These are phyloP conservation scores for Beris morrisii DNA, from an alignment of 2,888 invertebrate genomes.

Conservation along the genomic window DNA sequence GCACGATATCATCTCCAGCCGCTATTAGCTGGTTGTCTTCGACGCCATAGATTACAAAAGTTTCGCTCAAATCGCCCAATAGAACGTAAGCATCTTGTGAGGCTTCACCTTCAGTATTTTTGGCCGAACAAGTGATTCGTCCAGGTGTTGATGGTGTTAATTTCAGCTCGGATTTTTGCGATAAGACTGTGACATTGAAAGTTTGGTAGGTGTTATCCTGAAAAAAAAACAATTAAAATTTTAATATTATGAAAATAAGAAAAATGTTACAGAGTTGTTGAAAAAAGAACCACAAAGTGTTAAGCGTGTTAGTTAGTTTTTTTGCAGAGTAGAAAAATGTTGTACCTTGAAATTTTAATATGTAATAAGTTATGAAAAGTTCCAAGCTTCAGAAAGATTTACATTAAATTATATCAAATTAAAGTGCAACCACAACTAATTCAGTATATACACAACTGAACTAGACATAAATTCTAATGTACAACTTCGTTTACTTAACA, in stretches of 20 bases:
- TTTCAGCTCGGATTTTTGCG: constrained; percentile 50
- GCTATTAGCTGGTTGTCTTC: constrained; percentile 56
- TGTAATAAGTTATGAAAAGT: too few species aligned
- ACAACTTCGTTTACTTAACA: too few species aligned
- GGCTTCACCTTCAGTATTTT: constrained; percentile 52
- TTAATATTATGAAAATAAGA: neutral
- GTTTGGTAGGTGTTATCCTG: constrained; percentile 15
- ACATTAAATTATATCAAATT: too few species aligned
- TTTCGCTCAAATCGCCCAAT: constrained; percentile 50
- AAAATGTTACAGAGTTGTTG: too few species aligned
- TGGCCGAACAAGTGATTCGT: constrained; percentile 55
- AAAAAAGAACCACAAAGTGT: too few species aligned
- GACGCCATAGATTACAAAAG: constrained; percentile 54
- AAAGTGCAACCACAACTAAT: too few species aligned
- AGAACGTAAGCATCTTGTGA: constrained; percentile 46
- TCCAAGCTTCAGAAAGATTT: too few species aligned
- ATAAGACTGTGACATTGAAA: constrained; percentile 13
- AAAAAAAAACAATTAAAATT: constrained; percentile 5
- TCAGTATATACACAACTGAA: too few species aligned
- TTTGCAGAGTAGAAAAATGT: too few species aligned
- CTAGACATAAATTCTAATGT: too few species aligned
- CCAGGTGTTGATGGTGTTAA: constrained; percentile 56
- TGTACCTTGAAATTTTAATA: too few species aligned
- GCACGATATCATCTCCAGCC: constrained; percentile 59
- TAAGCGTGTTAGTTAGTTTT: too few species aligned